Evolutionary conservation across 2,113 vertebrate species (phyloP).

Genomic region (Platanista minor): DNA sequence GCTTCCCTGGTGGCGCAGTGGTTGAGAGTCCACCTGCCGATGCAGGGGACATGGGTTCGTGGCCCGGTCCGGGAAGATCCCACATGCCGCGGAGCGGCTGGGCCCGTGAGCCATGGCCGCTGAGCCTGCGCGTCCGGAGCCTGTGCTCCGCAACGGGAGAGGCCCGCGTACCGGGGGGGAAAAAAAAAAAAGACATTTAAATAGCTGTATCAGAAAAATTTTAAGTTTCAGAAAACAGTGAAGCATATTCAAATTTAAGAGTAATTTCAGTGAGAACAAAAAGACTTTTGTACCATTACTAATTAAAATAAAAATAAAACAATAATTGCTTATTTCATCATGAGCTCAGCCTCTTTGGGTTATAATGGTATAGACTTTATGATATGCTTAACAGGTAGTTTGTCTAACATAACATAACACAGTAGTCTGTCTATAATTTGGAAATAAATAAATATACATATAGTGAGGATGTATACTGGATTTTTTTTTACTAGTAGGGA

Average conservation of each 20-base stretch:
- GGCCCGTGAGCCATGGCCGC: too few relatives aligned
- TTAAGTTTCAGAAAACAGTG: conserved; percentile 3
- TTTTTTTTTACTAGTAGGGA: neutral
- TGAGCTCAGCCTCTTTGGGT: neutral
- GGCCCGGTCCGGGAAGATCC: too few relatives aligned
- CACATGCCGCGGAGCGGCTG: too few relatives aligned
- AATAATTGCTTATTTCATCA: neutral
- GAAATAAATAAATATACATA: neutral
- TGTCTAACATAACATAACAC: too few relatives aligned
- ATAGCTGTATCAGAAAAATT: neutral
- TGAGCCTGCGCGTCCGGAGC: too few relatives aligned
- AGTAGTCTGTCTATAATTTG: neutral
- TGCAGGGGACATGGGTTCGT: too few relatives aligned
- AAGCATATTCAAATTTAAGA: neutral
- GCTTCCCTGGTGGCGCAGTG: too few relatives aligned
- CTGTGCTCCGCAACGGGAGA: too few relatives aligned
- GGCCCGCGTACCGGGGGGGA: too few relatives aligned
- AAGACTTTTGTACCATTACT: neutral
- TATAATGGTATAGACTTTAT: neutral
- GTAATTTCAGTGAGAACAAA: conserved; percentile 1
- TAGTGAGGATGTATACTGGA: neutral
- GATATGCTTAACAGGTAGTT: neutral
- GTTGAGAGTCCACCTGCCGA: too few relatives aligned
- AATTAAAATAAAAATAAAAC: conserved; percentile 3
- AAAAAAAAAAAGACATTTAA: conserved; percentile 15